Evolutionary conservation across 1,140 invertebrate genomes (phyloP), one percentile per base, ranked within the genome.

Genomic region (Radopholus similis): DNA sequence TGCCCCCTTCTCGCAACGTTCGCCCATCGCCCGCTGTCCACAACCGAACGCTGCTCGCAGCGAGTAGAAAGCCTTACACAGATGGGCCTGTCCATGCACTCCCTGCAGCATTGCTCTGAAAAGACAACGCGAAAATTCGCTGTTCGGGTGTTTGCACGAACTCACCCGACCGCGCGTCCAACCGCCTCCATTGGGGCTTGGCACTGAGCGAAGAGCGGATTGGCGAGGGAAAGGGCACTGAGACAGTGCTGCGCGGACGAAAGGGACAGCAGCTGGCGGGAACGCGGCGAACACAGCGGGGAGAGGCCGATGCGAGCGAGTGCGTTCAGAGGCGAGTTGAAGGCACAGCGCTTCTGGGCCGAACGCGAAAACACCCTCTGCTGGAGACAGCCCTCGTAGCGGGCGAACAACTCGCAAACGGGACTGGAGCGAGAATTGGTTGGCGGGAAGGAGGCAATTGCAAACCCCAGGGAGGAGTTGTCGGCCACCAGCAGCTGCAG

Each of bases 311-410:
- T 75, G 60, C 80, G 66, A 8, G 78, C 80, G 18, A 80, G 66
- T 21, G 78, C 71, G 56, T 80, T 80, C 23, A 80, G 62, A 34
- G 78, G 78, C 8, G 78, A 81, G 47, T 80, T 80, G 38, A 82
- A 81, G n/a, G 78, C 58, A 58, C 78, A 80, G 54, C 80, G 37
- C 42, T 51, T 49, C 44, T 9, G 44, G 18, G 44, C 44, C n/a
- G n/a, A n/a, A n/a, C 64, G 40, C 8, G 47, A n/a, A 44, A 80
- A 80, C 38, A 80, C 80, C 55, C 55, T 74, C 1, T 72, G 54
- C 21, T 64, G 30, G 6, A 80, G 64, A 58, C 78, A 80, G 23
- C 71, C 64, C 47, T 80, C 77, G 55, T 80, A 80, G 15, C 68
- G 56, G 21, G 59, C 70, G 64, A 78, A 80, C n/a, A 80, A 44